These are phyloP conservation scores for Coreius guichenoti DNA, from an alignment of 2,797 vertebrate species.

Conservation along the genomic window DNA sequence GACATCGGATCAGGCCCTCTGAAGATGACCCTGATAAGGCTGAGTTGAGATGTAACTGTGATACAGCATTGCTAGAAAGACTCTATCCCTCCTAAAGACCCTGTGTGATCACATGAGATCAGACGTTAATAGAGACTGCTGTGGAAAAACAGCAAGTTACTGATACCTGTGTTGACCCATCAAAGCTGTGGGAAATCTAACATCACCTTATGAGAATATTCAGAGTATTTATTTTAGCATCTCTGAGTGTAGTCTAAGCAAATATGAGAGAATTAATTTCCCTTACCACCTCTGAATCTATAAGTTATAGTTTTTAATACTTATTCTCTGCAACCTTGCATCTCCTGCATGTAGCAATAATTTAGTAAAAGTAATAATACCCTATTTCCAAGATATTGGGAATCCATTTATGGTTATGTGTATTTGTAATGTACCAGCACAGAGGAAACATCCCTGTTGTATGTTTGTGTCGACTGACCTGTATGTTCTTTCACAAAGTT, in stretches of 20 bases:
- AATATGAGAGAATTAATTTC: slow-evolving; percentile 3
- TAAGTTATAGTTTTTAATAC: slow-evolving; percentile 17
- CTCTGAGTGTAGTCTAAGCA: slow-evolving; percentile 7
- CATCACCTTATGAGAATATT: not conserved
- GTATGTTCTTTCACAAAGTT: not conserved
- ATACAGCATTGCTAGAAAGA: slow-evolving; percentile 21
- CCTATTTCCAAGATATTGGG: not conserved
- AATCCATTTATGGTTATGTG: slow-evolving; percentile 38
- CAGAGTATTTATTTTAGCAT: not conserved
- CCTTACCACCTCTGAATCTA: slow-evolving; percentile 23
- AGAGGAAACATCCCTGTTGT: slow-evolving; percentile 61
- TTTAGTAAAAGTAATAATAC: not conserved
- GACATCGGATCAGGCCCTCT: slow-evolving; percentile 37
- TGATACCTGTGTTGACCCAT: not conserved
- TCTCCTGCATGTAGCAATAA: not conserved
- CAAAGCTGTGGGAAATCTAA: slow-evolving; percentile 16
- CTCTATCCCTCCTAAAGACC: slow-evolving; percentile 48
- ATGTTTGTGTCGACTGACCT: slow-evolving; percentile 61
- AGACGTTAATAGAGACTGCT: slow-evolving; percentile 52
- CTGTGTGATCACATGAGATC: slow-evolving; percentile 56
- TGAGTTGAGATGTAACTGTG: slow-evolving; percentile 40
- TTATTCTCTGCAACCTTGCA: not conserved
- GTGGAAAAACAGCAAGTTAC: slow-evolving; percentile 12
- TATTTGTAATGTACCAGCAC: slow-evolving; percentile 51
- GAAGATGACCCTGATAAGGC: slow-evolving; percentile 40